A percentile compares a stretch with the other conserved stretches of the same genome.
phyloP scores from a whole-genome alignment of 2,113 vertebrate species.

The Taxidea taxus region DNA sequence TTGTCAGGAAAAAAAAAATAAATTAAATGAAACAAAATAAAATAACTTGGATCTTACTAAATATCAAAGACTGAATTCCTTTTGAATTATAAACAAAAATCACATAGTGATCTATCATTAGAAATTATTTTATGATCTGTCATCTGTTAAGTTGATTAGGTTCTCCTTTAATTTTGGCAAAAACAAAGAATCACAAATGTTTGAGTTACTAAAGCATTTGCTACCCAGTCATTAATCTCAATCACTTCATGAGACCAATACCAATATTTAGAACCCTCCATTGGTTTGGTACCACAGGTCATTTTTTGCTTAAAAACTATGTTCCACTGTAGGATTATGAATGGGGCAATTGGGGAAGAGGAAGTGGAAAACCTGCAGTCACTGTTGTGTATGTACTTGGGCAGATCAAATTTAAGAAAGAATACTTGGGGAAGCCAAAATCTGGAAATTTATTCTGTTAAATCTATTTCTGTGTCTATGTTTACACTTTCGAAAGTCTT shows the following conservation, averaged over 20 bases:
- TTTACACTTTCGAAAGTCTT: neutral
- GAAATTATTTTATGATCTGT: neutral
- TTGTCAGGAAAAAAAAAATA: neutral
- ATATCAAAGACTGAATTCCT: neutral
- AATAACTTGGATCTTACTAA: neutral
- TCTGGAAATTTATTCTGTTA: neutral
- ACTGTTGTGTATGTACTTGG: neutral
- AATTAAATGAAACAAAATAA: neutral
- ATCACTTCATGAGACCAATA: neutral
- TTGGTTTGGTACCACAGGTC: neutral
- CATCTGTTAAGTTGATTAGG: neutral
- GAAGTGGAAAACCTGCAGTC: neutral
- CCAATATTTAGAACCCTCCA: neutral
- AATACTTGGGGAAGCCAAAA: neutral
- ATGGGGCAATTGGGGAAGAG: neutral
- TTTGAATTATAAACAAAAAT: neutral
- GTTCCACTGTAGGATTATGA: neutral
- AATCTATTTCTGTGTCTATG: neutral
- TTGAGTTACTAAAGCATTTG: neutral
- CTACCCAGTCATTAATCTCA: neutral
- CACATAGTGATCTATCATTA: neutral
- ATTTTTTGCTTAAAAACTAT: neutral
- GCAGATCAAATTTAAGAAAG: neutral
- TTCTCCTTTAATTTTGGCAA: neutral
- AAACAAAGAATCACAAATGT: neutral